Evolutionary conservation across 2,113 vertebrate genomes (phyloP).

Genomic region (Phalacrocorax brasilianus): DNA sequence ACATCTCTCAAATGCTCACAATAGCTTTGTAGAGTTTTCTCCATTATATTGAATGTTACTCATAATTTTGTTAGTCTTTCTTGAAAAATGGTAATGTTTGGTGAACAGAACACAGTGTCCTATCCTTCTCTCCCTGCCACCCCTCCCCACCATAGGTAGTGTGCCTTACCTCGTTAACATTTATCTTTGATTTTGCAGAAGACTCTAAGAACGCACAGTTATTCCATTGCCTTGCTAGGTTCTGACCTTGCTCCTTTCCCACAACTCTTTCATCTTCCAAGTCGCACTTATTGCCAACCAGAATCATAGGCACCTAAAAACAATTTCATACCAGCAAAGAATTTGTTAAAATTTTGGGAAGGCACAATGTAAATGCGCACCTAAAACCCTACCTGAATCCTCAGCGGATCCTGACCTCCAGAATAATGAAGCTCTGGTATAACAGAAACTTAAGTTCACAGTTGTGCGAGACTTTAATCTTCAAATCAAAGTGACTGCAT

Average conservation of each 20-base stretch:
- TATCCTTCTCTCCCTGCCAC: background rate
- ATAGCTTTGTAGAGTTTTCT: background rate
- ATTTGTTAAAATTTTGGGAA: background rate
- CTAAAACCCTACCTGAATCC: background rate
- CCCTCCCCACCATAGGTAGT: background rate
- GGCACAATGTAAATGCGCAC: background rate
- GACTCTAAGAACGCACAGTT: conserved; percentile 98
- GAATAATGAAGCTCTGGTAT: background rate
- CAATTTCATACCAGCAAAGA: background rate
- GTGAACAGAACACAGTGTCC: background rate
- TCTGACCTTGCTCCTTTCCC: conserved; percentile 95
- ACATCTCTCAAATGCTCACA: background rate
- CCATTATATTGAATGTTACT: background rate
- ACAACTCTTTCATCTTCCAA: conserved; percentile 98
- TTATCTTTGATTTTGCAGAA: conserved; percentile 99
- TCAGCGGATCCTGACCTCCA: background rate
- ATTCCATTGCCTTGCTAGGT: conserved; percentile 96
- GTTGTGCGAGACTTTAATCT: background rate
- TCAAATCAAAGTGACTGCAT: background rate
- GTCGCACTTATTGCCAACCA: conserved; percentile 98
- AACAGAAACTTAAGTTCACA: background rate
- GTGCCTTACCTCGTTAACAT: conserved; percentile 91
- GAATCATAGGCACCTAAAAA: conserved; percentile 94
- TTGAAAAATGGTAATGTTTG: background rate
- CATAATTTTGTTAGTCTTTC: background rate